These are phyloP conservation scores for Dryobates pubescens DNA, from an alignment of 2,797 vertebrate genomes.

Conservation along the genomic window DNA sequence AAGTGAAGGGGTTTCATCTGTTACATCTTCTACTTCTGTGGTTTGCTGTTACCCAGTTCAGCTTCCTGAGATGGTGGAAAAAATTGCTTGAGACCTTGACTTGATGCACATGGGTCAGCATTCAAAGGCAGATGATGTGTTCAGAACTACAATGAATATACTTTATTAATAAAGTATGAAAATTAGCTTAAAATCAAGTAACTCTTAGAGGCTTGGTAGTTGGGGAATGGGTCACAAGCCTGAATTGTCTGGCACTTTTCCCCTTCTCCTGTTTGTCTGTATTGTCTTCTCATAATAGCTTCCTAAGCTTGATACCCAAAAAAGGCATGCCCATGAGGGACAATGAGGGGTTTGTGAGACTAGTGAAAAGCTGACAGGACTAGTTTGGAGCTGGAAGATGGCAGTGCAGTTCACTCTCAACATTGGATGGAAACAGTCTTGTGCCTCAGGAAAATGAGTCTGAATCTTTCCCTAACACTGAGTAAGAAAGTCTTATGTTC, in stretches of 20 bases:
- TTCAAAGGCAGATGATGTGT: background rate
- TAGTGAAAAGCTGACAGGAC: fast-evolving
- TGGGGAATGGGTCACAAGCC: background rate
- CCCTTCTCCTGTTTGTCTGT: background rate
- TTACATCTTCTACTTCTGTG: background rate
- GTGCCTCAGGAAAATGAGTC: background rate
- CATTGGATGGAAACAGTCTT: background rate
- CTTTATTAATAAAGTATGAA: background rate
- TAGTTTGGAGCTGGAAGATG: background rate
- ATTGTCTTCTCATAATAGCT: background rate
- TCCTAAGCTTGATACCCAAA: background rate
- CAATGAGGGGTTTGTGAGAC: slow-evolving; percentile 10
- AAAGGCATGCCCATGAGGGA: background rate
- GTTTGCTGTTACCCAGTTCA: background rate
- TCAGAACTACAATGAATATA: background rate
- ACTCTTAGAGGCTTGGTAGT: background rate
- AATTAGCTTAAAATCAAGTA: background rate
- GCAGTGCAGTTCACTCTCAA: background rate
- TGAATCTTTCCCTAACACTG: background rate
- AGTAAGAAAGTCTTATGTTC: background rate
- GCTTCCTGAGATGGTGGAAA: background rate
- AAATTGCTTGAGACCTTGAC: background rate
- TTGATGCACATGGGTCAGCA: background rate
- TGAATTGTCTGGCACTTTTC: background rate
- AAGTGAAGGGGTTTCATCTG: background rate